phyloP scores from a whole-genome alignment of 2,113 vertebrate species.

The Phylloscopus trochiloides region DNA sequence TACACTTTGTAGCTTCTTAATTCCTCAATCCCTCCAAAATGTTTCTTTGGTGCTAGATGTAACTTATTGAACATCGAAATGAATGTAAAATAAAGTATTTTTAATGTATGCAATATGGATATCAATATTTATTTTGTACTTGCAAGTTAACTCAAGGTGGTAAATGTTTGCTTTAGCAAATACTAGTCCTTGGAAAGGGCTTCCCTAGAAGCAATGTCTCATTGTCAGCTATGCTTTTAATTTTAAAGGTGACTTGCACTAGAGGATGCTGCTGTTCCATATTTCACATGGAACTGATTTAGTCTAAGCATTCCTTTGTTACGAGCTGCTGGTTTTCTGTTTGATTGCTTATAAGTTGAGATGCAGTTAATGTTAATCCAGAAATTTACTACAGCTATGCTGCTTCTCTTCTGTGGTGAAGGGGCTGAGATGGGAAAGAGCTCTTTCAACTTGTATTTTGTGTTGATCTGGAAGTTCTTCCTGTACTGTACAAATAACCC shows the following conservation, averaged over 20 bases:
- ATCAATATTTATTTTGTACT: slow-evolving; percentile 67
- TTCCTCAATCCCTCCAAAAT: slow-evolving; percentile 52
- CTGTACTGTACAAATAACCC: slow-evolving; percentile 16
- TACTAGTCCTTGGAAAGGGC: slow-evolving; percentile 44
- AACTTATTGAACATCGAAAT: slow-evolving; percentile 69
- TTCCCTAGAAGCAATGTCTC: slow-evolving; percentile 54
- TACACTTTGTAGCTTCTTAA: slow-evolving; percentile 25
- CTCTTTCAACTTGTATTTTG: background rate
- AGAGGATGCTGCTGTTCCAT: slow-evolving; percentile 60
- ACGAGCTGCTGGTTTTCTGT: slow-evolving; percentile 46
- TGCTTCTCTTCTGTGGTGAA: slow-evolving; percentile 11
- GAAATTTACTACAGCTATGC: background rate
- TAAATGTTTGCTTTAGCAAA: slow-evolving; percentile 57
- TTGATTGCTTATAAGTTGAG: slow-evolving; percentile 4
- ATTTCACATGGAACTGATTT: slow-evolving; percentile 21
- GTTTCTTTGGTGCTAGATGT: slow-evolving; percentile 66
- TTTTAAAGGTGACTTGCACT: slow-evolving; percentile 61
- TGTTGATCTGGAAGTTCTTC: slow-evolving; percentile 15
- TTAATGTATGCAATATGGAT: slow-evolving; percentile 63
- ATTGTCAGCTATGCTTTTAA: slow-evolving; percentile 38
- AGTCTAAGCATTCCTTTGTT: slow-evolving; percentile 44
- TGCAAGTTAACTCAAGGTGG: slow-evolving; percentile 46
- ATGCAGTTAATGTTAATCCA: slow-evolving; percentile 17
- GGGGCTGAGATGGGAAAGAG: slow-evolving; percentile 6
- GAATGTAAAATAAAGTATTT: slow-evolving; percentile 72